Base-by-base conservation (phyloP, 1,140 invertebrate species). In the Drepana arcuata region DNA sequence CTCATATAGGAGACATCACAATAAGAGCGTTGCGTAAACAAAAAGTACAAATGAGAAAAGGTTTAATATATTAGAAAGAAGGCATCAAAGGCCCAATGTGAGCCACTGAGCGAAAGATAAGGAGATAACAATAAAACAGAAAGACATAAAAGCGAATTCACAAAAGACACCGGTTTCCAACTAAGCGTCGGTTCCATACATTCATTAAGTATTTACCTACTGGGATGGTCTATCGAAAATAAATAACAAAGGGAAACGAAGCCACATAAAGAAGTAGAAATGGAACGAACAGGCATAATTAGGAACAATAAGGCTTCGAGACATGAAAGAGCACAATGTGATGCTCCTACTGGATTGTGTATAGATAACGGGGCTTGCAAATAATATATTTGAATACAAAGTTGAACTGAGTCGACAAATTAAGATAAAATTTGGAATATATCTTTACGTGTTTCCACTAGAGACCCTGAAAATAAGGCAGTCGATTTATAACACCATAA, bases 241-340 rank as follows among this genome's bases (percentile, higher is more conserved):
- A 54, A 57, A 55, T 46, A 40, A 64, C 46, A 59, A 59, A 65
- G 43, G 41, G 26, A 47, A 53, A 48, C 33, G 52, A 64, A 64
- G 41, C 63, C 55, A 34, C 49, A 54, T 48, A 57, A 65, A 53
- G 41, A 42, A 57, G 50, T 39, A 37, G 31, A 46, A 57, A 58
- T 54, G 48, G 45, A 56, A 58, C 60, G 44, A 39, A 44, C 51
- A 46, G 43, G 46, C 43, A 52, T 67, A 69, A 69, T 67, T 67
- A 72, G 52, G 47, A 64, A 54, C 54, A 58, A 72, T 62, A 66
- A 57, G 56, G 60, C 58, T 66, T 66, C 49, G 35, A 40, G 42
- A 48, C 49, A 51, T 48, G 52, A 62, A 21, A 9, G 4, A 21
- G n/a, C n/a, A n/a, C n/a, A n/a, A n/a, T n/a, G n/a, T n/a, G n/a